phyloP scores from a whole-genome alignment of 2,888 invertebrate species.

The Vanessa cardui region DNA sequence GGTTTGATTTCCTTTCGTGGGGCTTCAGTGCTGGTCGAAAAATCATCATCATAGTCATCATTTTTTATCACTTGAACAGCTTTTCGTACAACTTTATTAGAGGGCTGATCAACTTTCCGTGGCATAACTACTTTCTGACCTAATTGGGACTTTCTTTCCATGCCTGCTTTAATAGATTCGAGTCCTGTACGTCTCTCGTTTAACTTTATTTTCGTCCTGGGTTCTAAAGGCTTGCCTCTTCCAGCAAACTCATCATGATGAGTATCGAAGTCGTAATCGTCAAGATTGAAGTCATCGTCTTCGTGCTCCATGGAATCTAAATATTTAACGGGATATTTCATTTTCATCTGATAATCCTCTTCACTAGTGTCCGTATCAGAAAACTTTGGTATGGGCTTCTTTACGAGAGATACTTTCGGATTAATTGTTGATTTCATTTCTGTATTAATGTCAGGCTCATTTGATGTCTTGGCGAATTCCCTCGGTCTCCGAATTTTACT shows the following conservation, averaged over 20 bases:
- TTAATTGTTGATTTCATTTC: conserved; percentile 27
- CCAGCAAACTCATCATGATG: conserved; percentile 69
- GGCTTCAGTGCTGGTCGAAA: conserved; percentile 45
- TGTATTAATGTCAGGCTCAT: conserved; percentile 21
- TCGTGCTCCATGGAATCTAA: conserved; percentile 64
- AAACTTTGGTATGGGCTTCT: conserved; percentile 69
- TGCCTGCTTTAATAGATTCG: conserved; percentile 19
- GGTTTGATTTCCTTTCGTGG: conserved; percentile 31
- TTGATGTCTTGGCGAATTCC: conserved; percentile 5
- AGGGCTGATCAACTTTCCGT: conserved; percentile 41
- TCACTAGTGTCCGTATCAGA: conserved; percentile 58
- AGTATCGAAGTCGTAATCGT: conserved; percentile 72
- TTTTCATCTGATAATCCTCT: conserved; percentile 62
- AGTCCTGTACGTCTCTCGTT: conserved; percentile 24
- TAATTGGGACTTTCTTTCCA: conserved; percentile 35
- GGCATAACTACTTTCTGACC: conserved; percentile 30
- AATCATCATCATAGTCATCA: conserved; percentile 58
- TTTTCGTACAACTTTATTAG: conserved; percentile 47
- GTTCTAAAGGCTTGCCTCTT: conserved; percentile 63
- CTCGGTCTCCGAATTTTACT: conserved; percentile 28
- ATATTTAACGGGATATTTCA: conserved; percentile 45
- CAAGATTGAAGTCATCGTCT: conserved; percentile 71
- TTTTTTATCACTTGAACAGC: conserved; percentile 46
- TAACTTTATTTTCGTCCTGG: conserved; percentile 51
- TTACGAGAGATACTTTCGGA: conserved; percentile 49